Evolutionary conservation across 2,797 vertebrate genomes (phyloP).

Genomic region (Catamblyrhynchus diadema): DNA sequence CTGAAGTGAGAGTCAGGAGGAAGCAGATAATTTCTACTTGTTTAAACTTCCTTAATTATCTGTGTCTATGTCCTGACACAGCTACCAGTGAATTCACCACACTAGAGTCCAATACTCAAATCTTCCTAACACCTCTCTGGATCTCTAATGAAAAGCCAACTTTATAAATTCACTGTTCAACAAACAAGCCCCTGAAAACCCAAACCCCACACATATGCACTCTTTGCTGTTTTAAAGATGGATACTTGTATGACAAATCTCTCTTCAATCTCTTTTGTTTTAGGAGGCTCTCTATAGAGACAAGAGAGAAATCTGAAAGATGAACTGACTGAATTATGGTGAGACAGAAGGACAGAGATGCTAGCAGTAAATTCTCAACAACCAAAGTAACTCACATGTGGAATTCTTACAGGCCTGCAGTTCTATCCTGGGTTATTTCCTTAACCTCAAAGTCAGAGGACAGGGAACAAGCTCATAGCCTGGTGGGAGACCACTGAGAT

Average conservation of each 20-base stretch:
- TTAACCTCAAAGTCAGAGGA: background rate
- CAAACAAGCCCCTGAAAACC: background rate
- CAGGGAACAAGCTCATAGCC: background rate
- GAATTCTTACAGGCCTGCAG: background rate
- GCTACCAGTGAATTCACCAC: background rate
- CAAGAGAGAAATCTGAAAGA: background rate
- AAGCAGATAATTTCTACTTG: background rate
- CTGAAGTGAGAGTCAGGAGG: background rate
- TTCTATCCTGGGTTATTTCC: background rate
- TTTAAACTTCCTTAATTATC: background rate
- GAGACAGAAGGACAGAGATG: background rate
- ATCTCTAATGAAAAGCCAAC: background rate
- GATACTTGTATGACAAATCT: background rate
- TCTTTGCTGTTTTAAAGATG: background rate
- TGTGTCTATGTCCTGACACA: background rate
- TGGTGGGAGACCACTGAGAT: background rate
- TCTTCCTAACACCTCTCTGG: background rate
- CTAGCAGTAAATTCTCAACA: background rate
- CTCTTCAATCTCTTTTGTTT: background rate
- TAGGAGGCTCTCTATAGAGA: background rate
- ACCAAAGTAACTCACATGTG: background rate
- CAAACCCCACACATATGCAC: background rate
- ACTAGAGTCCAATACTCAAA: background rate
- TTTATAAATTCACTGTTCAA: background rate
- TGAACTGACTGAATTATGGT: background rate